Evolutionary conservation across 2,113 vertebrate genomes (phyloP), one percentile per base, ranked within the genome.

Genomic region (Equus przewalskii): DNA sequence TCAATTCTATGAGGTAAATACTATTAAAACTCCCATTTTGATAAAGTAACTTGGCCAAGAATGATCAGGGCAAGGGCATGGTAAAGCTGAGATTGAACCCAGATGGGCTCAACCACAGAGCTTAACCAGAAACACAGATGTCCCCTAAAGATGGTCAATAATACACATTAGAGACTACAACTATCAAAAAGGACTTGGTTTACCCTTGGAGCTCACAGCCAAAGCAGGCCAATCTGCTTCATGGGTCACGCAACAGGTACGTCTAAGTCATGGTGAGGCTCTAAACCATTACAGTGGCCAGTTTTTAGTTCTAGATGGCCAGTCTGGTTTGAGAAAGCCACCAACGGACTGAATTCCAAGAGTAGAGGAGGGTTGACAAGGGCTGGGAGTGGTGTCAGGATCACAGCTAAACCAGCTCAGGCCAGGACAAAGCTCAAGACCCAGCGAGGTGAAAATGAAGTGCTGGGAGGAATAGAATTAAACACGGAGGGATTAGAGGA

Each of bases 401-500:
- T 11, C 65, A 89, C 33, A 65, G 18, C 28, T n/a, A 54, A 76
- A 60, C 26, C 81, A 73, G 30, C 28, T 87, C 51, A 79, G 67
- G 26, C 18, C 16, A 44, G 33, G 36, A 85, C 46, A 72, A 10
- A 28, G 13, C 65, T 60, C 22, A 62, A 73, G 79, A 70, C 30
- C 16, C 18, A 80, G 51, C 21, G 76, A 24, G 8, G n/a, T 54
- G 18, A 33, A 60, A 65, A 26, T 3, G 65, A 49, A 91, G 36
- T 0, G 10, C 14, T 82, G 18, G 19, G 41, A 73, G 51, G 51
- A 70, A 36, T 0, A 49, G 49, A 65, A 33, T 13, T 10, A 49
- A 21, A 36, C 24, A 18, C 0, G 8, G n/a, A 78, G 14, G n/a
- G 26, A 30, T 15, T 4, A 2, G 24, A 7, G 13, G 58, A 46